Evolutionary conservation across 2,888 invertebrate species (phyloP), one percentile per base, ranked within the genome.

Genomic region (Neoascia interrupta): DNA sequence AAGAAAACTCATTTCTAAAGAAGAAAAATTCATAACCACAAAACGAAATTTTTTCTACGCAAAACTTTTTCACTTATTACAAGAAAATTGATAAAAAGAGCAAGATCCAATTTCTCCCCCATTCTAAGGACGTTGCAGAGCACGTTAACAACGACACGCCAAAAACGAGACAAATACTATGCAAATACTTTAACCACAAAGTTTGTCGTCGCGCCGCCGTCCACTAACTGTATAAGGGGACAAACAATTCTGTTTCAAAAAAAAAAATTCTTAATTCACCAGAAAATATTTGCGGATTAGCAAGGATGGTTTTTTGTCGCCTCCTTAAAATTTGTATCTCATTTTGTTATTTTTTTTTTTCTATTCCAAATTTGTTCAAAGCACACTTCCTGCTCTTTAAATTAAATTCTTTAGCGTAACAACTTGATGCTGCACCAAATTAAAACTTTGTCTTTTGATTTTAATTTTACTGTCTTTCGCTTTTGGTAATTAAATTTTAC

Each of bases 381-480:
- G 75, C 53, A 45, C 49, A 58, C 63, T 63, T 64, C 39, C 63
- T 58, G 64, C 63, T 75, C 34, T 41, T 63, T 58, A 64, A 64
- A 76, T 76, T 53, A 60, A 64, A 49, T 68, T 73, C 41, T 66
- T 66, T 68, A 28, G 66, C 66, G 43, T 54, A 68, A 73, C 79
- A 72, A 79, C 79, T 79, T 73, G 60, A 51, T 68, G 66, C 61
- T 73, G 79, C 73, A 73, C 79, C 61, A 61, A 79, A 73, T 79
- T 79, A 79, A 79, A 79, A 79, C 79, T 79, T 79, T 73, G 79
- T 73, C 79, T 56, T 79, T 60, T 61, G 73, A 79, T 73, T 79
- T 37, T 43, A 60, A 61, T 60, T 54, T 47, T 41, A 51, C 43
- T 31, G n/a, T 76, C 56, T 43, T 47, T 49, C 49, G 26, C 61